Percentiles rank a stretch among this genome's conserved stretches.
Evolutionary conservation across 2,888 invertebrate genomes (phyloP).

Genomic region (Tenthredo scrophulariae): DNA sequence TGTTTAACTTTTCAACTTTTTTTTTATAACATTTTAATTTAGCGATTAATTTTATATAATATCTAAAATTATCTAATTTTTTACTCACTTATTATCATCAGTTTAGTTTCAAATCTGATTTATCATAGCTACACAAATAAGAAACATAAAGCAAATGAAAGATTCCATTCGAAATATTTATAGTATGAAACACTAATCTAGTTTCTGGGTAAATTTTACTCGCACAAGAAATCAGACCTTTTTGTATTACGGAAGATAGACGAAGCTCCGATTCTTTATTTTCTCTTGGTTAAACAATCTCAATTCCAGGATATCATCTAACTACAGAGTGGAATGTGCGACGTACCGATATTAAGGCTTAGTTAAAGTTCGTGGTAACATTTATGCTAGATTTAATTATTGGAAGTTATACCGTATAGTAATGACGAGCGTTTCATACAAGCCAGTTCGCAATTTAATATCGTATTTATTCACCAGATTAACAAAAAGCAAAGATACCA

Average conservation of each 20-base stretch:
- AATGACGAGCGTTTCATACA: neutral
- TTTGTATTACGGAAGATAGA: neutral
- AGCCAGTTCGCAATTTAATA: neutral
- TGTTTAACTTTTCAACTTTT: neutral
- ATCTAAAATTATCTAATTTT: neutral
- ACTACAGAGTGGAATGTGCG: constrained; percentile 1
- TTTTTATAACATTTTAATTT: neutral
- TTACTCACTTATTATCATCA: neutral
- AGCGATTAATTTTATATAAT: neutral
- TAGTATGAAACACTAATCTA: neutral
- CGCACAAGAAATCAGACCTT: neutral
- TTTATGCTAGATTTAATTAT: neutral
- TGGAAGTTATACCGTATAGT: neutral
- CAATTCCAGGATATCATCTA: neutral
- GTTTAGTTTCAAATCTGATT: neutral
- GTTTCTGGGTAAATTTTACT: neutral
- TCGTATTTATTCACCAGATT: neutral
- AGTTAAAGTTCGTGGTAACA: neutral
- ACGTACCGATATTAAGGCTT: neutral
- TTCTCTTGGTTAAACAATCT: neutral
- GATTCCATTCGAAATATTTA: neutral
- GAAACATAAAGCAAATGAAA: neutral
- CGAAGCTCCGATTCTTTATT: neutral
- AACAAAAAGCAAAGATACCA: neutral
- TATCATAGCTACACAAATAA: neutral